Evolutionary conservation across 2,797 vertebrate genomes (phyloP).

Genomic region (Euphonia xanthogaster): DNA sequence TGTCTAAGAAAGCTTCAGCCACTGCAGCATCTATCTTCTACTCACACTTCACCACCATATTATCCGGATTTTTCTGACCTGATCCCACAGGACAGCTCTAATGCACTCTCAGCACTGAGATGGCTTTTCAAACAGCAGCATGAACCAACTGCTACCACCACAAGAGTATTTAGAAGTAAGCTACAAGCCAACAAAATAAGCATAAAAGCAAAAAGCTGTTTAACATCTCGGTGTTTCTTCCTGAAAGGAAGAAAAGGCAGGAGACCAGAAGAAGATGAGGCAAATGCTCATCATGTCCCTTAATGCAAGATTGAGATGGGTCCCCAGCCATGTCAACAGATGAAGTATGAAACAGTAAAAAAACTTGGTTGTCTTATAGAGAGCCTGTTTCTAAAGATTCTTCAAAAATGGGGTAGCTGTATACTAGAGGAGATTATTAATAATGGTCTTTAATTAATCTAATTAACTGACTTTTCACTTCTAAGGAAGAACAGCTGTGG

Average conservation of each 20-base stretch:
- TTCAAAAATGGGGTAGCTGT: neutral
- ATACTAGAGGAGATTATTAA: neutral
- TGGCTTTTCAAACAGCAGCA: neutral
- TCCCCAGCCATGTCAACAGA: neutral
- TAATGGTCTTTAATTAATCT: neutral
- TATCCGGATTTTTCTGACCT: neutral
- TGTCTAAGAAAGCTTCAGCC: neutral
- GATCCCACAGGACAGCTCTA: neutral
- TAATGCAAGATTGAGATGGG: fast-evolving
- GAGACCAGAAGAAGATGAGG: neutral
- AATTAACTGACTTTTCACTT: neutral
- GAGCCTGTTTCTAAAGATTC: neutral
- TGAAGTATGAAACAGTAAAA: neutral
- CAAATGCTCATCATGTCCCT: neutral
- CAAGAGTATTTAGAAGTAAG: neutral
- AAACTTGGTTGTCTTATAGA: neutral
- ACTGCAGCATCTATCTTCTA: neutral
- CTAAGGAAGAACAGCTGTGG: neutral
- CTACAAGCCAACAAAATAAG: neutral
- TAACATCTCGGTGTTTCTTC: neutral
- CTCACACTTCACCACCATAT: neutral
- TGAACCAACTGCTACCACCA: neutral
- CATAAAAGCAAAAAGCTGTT: neutral
- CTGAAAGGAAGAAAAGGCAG: neutral
- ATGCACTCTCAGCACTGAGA: neutral